Evolutionary conservation across 2,113 vertebrate species (phyloP), one percentile per base, ranked within the genome.

Genomic region (Sinocyclocheilus grahami): DNA sequence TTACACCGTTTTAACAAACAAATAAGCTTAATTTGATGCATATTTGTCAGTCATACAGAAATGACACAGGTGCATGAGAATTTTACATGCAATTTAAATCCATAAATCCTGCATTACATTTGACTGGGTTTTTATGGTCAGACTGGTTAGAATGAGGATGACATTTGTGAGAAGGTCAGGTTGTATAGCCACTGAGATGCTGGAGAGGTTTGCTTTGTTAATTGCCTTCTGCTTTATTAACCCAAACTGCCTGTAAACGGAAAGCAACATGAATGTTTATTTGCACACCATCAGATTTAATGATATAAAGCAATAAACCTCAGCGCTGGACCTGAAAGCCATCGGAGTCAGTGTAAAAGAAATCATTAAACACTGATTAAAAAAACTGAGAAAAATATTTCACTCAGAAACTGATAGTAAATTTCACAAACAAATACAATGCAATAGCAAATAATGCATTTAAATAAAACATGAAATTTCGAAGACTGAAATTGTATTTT

Each of bases 141-240:
- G 27, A 33, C 27, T 30, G 13, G 27, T 67, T 67, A 27, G n/a
- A 30, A 30, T 24, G 71, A 53, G 42, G 5, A 5, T 55, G 79
- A 8, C 10, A 60, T 86, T 76, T 76, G 53, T 58, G 22, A 42
- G 24, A 83, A 86, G 30, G 60, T 86, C 79, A 76, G 33, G 53
- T n/a, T 83, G 42, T 69, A 77, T 27, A 33, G 80, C 12, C 12
- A 12, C 24, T 37, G 16, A 71, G 67, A 75, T 55, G 33, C 46
- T 51, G 20, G 8, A 53, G 55, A 42, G 62, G 30, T 78, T 53
- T n/a, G 42, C 6, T 69, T 22, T 67, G 74, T 33, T 78, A 67
- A 69, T 53, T 78, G 51, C 24, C 74, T 42, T 65, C 81, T 79
- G 81, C 39, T 87, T n/a, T 58, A 7, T 71, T 78, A 83, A 74